Evolutionary conservation across 1,140 invertebrate genomes (phyloP).

Genomic region (Caenorhabditis remanei): DNA sequence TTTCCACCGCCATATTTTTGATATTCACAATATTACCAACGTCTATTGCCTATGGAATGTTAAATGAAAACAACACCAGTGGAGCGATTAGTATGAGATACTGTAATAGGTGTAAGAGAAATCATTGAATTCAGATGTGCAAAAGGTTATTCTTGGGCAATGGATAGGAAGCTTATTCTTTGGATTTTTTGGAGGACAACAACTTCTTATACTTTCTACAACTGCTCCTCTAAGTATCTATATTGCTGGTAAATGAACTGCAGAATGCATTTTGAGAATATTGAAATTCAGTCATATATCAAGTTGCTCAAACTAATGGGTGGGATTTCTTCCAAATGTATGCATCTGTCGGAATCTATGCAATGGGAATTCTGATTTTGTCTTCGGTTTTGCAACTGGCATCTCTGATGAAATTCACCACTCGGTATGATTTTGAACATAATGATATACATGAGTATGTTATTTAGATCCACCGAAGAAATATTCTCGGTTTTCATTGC

Average conservation of each 20-base stretch:
- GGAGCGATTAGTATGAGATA: constrained; percentile 78
- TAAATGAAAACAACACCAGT: constrained; percentile 79
- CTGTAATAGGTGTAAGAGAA: neutral
- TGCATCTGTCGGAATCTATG: constrained; percentile 79
- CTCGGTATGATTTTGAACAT: constrained; percentile 73
- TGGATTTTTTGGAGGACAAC: constrained; percentile 79
- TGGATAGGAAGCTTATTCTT: constrained; percentile 79
- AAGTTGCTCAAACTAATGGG: constrained; percentile 77
- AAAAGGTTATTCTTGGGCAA: constrained; percentile 79
- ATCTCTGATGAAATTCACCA: constrained; percentile 79
- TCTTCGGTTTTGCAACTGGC: constrained; percentile 78
- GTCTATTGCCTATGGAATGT: constrained; percentile 79
- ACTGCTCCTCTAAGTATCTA: constrained; percentile 79
- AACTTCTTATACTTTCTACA: constrained; percentile 79
- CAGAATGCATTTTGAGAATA: neutral
- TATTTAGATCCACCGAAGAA: constrained; percentile 78
- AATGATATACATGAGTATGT: constrained; percentile 68
- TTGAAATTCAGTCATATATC: constrained; percentile 78
- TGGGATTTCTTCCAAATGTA: constrained; percentile 79
- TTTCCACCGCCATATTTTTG: constrained; percentile 79
- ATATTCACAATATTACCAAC: constrained; percentile 80
- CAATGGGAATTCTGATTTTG: constrained; percentile 78
- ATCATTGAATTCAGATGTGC: constrained; percentile 77
- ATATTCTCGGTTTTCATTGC: constrained; percentile 79
- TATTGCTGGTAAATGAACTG: constrained; percentile 69